A percentile compares a stretch with the other conserved stretches of the same genome.
Evolutionary conservation across 2,797 vertebrate species (phyloP).

Genomic region (Anguilla marmorata): DNA sequence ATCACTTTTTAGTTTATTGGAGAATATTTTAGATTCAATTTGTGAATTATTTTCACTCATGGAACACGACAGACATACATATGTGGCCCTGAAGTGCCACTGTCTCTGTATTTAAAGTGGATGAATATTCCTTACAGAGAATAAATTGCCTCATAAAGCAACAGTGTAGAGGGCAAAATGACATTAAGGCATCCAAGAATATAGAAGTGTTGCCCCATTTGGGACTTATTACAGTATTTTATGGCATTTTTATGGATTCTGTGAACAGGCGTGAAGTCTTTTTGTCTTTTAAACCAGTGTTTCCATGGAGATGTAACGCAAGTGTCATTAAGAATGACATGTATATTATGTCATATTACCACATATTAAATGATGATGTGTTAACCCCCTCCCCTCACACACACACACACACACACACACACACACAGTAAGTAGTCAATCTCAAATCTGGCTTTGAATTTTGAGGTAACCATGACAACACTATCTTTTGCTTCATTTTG

Average conservation of each 20-base stretch:
- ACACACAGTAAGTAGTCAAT: not conserved
- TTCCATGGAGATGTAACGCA: not conserved
- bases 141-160: not conserved
- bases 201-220: not conserved
- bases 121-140: not conserved
- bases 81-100: not conserved
- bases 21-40: not conserved
- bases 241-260: not conserved
- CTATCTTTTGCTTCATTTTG: not conserved
- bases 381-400: too few relatives aligned
- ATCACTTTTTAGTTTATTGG: not conserved
- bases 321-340: not conserved
- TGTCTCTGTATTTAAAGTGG: not conserved
- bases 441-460: not conserved
- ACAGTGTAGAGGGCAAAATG: not conserved
- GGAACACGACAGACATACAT: not conserved
- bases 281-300: not conserved
- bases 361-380: too few relatives aligned
- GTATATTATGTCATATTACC: too few relatives aligned
- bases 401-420: not conserved
- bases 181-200: not conserved
- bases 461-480: conserved; percentile 7
- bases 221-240: not conserved
- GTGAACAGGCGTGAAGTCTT: not conserved
- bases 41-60: not conserved